Conservation (phyloP, 1,140 invertebrate genomes). For the Diachasmimorpha longicaudata region DNA sequence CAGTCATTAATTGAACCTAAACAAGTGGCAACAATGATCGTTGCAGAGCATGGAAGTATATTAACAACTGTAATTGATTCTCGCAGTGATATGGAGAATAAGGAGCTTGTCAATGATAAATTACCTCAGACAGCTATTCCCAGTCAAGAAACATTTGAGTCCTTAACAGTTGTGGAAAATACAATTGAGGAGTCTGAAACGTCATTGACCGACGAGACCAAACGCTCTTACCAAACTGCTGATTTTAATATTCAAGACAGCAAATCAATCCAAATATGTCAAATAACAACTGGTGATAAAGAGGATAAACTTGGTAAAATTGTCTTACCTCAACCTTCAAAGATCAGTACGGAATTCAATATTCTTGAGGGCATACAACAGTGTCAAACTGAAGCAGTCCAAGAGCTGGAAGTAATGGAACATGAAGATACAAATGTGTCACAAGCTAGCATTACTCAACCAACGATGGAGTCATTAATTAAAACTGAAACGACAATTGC, state of each 20-base stretch:
- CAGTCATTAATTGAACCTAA: slow-evolving; percentile 38
- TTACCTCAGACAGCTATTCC: slow-evolving; percentile 40
- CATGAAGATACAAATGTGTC: slow-evolving; percentile 39
- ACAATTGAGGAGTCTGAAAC: slow-evolving; percentile 53
- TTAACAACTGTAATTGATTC: slow-evolving; percentile 51
- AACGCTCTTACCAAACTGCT: slow-evolving; percentile 48
- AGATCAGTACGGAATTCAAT: slow-evolving; percentile 44
- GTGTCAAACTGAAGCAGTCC: slow-evolving; percentile 49
- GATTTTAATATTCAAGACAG: slow-evolving; percentile 50
- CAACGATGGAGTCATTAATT: slow-evolving; percentile 57
- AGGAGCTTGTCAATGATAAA: slow-evolving; percentile 27
- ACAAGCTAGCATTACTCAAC: slow-evolving; percentile 54
- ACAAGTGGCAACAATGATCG: slow-evolving; percentile 46
- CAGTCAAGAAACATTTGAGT: slow-evolving; percentile 53
- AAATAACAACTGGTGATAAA: slow-evolving; percentile 56
- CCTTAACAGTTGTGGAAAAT: slow-evolving; percentile 54
- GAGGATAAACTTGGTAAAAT: slow-evolving; percentile 42
- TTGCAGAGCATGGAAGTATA: slow-evolving; percentile 46
- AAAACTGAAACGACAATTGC: slow-evolving; percentile 50
- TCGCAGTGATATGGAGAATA: slow-evolving; percentile 46
- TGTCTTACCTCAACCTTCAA: slow-evolving; percentile 31
- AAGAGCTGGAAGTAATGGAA: slow-evolving; percentile 43
- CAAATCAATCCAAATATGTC: slow-evolving; percentile 56
- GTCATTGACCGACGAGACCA: slow-evolving; percentile 44
- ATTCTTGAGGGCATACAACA: slow-evolving; percentile 48